Percentiles rank a stretch among this genome's conserved stretches.
Conservation (phyloP, 2,888 invertebrate species). For the Lithosia quadra region DNA sequence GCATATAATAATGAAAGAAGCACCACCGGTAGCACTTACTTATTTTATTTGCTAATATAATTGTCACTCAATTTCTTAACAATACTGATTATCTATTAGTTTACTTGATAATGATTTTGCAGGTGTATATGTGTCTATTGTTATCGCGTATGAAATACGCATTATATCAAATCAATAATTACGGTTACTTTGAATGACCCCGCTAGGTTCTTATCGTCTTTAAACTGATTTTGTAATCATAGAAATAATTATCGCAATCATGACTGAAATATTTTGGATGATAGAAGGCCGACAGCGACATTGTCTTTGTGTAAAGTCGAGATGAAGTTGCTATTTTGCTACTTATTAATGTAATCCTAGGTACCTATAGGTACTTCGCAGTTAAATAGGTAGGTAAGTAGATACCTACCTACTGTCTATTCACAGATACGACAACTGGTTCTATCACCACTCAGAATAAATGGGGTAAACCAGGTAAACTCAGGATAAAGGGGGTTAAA, state of each 20-base stretch:
- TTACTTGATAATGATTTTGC: neutral
- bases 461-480: too few relatives aligned
- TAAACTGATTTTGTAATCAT: neutral
- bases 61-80: neutral
- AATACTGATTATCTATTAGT: neutral
- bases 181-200: neutral
- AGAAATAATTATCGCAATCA: conserved; percentile 1
- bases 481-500: too few relatives aligned
- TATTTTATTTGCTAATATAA: too few relatives aligned
- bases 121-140: neutral
- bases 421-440: too few relatives aligned
- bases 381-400: too few relatives aligned
- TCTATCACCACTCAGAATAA: too few relatives aligned
- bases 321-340: neutral
- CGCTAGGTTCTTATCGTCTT: neutral
- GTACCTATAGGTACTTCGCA: too few relatives aligned
- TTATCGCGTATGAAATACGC: conserved; percentile 9
- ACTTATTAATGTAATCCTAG: neutral
- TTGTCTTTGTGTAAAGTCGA: neutral
- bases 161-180: conserved; percentile 7
- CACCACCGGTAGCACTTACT: too few relatives aligned
- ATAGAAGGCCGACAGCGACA: neutral
- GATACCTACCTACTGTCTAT: too few relatives aligned
- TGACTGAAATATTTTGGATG: too few relatives aligned
- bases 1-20: too few relatives aligned